Evolutionary conservation across 2,888 invertebrate species (phyloP).

Genomic region (Drosophila mercatorum): DNA sequence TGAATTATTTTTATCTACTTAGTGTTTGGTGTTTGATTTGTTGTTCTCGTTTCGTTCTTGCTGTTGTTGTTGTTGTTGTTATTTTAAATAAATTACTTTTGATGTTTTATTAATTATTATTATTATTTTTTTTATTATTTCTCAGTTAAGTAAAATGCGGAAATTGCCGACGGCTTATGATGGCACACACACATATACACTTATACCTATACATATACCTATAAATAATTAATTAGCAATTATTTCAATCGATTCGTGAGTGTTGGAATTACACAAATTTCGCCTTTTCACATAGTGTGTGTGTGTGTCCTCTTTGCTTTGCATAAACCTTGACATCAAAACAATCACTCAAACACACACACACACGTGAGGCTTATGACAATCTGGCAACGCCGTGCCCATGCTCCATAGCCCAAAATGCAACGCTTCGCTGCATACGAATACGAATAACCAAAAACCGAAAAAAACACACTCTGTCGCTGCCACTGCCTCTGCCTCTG

Average conservation of each 20-base stretch:
- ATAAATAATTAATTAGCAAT: slow-evolving; percentile 55
- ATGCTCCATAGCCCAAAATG: slow-evolving; percentile 70
- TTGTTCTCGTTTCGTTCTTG: slow-evolving; percentile 39
- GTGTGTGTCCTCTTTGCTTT: slow-evolving; percentile 32
- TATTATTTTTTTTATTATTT: slow-evolving; percentile 45
- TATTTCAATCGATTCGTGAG: slow-evolving; percentile 41
- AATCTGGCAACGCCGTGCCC: slow-evolving; percentile 71
- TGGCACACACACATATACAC: slow-evolving; percentile 19
- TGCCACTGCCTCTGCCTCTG: background rate
- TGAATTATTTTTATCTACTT: slow-evolving; percentile 69
- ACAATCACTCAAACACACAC: slow-evolving; percentile 35
- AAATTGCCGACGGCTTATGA: slow-evolving; percentile 52
- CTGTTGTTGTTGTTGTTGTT: slow-evolving; percentile 14
- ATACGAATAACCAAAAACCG: slow-evolving; percentile 50
- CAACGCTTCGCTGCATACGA: slow-evolving; percentile 77
- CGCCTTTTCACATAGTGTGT: slow-evolving; percentile 10
- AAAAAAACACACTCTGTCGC: slow-evolving; percentile 3
- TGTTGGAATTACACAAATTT: slow-evolving; percentile 25
- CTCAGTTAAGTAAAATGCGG: slow-evolving; percentile 67
- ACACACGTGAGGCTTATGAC: slow-evolving; percentile 57
- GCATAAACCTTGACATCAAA: slow-evolving; percentile 64
- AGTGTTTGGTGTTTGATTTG: slow-evolving; percentile 53
- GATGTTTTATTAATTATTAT: slow-evolving; percentile 71
- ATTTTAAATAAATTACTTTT: slow-evolving; percentile 56
- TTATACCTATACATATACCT: slow-evolving; percentile 5